These are phyloP conservation scores for Platypus cylindrus DNA, from an alignment of 2,888 invertebrate species.

Conservation along the genomic window DNA sequence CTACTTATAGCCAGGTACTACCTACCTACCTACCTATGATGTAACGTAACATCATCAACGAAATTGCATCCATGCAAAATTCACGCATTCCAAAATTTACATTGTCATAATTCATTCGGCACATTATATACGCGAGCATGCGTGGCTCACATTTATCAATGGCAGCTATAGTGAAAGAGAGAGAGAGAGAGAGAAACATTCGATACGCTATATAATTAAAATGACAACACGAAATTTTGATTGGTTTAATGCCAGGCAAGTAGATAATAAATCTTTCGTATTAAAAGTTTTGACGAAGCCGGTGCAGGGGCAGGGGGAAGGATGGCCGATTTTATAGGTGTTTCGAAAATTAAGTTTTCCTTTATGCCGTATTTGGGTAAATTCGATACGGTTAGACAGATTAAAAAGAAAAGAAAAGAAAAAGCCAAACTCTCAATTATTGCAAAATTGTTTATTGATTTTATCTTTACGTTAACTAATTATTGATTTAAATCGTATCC, in stretches of 20 bases:
- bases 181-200: slow-evolving; percentile 5
- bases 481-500: no score
- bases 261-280: slow-evolving; percentile 5
- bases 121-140: slow-evolving; percentile 11
- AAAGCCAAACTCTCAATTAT: no score
- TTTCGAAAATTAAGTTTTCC: slow-evolving; percentile 9
- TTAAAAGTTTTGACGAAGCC: slow-evolving; percentile 8
- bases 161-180: no score
- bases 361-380: slow-evolving; percentile 3
- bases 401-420: no score
- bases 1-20: no score
- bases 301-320: slow-evolving; percentile 4
- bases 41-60: no score
- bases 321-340: no score
- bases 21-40: no score
- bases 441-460: no score
- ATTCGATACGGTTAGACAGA: no score
- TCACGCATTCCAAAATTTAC: slow-evolving; percentile 11
- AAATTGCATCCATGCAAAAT: slow-evolving; percentile 7
- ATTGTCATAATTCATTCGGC: slow-evolving; percentile 11
- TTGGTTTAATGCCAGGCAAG: slow-evolving; percentile 11
- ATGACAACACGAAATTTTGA: slow-evolving; percentile 14
- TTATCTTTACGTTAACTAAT: no score
- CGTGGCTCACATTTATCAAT: slow-evolving; percentile 12
- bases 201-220: slow-evolving; percentile 12